phyloP scores from a whole-genome alignment of 2,888 invertebrate species.

The Geophilus truncorum region DNA sequence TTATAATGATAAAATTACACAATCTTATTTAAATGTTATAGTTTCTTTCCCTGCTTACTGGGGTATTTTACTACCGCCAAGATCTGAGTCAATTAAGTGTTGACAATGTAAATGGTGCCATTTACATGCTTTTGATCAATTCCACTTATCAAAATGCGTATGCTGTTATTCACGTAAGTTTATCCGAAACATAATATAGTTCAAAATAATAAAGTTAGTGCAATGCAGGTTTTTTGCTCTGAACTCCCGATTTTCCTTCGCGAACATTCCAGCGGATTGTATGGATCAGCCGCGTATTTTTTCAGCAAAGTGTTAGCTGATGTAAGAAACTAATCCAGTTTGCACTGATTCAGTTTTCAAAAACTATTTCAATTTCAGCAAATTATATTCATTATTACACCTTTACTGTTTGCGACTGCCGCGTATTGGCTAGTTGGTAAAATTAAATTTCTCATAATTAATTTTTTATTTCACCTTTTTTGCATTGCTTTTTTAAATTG shows the following conservation, averaged over 20 bases:
- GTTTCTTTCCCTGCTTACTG: not conserved
- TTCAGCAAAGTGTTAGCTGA: slow-evolving; percentile 85
- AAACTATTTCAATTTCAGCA: too few species aligned
- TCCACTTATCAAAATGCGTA: slow-evolving; percentile 93
- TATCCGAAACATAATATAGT: too few species aligned
- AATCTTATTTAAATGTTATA: not conserved
- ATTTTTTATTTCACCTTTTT: too few species aligned
- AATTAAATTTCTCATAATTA: not conserved
- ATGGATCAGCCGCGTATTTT: slow-evolving; percentile 85
- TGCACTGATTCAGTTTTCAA: too few species aligned
- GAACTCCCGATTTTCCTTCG: slow-evolving; percentile 84
- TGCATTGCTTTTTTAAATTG: not conserved
- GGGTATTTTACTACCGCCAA: slow-evolving; percentile 62
- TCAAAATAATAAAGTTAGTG: not conserved
- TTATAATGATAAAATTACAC: not conserved
- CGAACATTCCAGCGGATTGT: slow-evolving; percentile 84
- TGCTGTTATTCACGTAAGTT: slow-evolving; percentile 82
- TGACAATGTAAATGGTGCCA: slow-evolving; percentile 88
- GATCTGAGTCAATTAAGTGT: slow-evolving; percentile 77
- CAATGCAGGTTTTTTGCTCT: slow-evolving; percentile 73
- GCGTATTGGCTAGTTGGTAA: not conserved
- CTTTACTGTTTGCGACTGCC: not conserved
- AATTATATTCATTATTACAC: not conserved
- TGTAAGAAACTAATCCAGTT: too few species aligned
- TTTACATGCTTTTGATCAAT: slow-evolving; percentile 83